Evolutionary conservation across 2,888 invertebrate genomes (phyloP), one percentile per base, ranked within the genome.

Genomic region (Meteorus cinctellus): DNA sequence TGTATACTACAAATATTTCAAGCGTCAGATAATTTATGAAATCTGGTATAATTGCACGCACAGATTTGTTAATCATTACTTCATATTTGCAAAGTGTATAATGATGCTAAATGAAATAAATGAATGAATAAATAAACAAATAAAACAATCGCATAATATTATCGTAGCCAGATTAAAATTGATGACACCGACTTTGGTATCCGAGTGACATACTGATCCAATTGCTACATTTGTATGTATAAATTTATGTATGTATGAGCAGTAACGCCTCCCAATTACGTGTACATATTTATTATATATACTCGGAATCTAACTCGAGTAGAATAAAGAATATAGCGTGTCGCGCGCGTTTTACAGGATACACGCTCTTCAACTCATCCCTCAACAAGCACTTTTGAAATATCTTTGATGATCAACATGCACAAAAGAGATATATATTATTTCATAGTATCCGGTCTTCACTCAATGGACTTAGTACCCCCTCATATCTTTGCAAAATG

Each of bases 201-300:
- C 16, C 48, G 27, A 41, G 36, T 72, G 72, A 72, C 72, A 72
- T 29, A 72, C 72, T 72, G 72, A 72, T 55, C 72, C 72, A 72
- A 48, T 72, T 72, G 72, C 63, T 62, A 72, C 48, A n/a, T 72
- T 34, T 29, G 60, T 62, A 65, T 29, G 14, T 62, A 41, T 36
- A n/a, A n/a, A 60, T 62, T 29, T 62, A 41, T 41, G 36, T n/a
- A 34, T 63, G 31, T 34, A 48, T 72, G 29, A 8, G 63, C 24
- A 48, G 63, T n/a, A 72, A 72, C 72, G 72, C 72, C 72, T 72
- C 72, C 63, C 48, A 63, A 72, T 72, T 63, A 69, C 24, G 48
- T 68, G 36, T 24, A 12, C 66, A 41, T 41, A 24, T 41, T 16
- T 65, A 19, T 6, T 12, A 41, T 12, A 41, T 6, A 51, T 19